phyloP scores from a whole-genome alignment of 2,888 invertebrate genomes.

The Digitonthophagus gazella region DNA sequence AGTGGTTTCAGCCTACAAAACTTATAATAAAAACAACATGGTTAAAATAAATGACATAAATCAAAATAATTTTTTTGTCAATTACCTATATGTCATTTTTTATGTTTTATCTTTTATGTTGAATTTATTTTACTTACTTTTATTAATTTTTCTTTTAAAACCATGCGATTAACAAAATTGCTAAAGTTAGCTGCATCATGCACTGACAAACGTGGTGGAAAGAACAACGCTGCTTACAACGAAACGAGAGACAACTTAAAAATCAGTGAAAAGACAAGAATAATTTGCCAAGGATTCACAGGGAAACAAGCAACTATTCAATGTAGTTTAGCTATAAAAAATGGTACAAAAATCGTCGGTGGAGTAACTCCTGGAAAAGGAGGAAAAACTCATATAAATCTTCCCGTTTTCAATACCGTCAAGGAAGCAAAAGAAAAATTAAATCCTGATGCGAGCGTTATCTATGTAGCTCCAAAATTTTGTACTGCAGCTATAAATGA shows the following conservation, averaged over 20 bases:
- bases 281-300: slow-evolving; percentile 79
- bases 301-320: slow-evolving; percentile 70
- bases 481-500: slow-evolving; percentile 72
- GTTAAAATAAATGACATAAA: too few species aligned
- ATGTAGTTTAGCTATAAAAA: slow-evolving; percentile 72
- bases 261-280: slow-evolving; percentile 58
- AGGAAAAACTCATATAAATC: slow-evolving; percentile 63
- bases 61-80: too few species aligned
- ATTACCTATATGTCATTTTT: too few species aligned
- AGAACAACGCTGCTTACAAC: neutral
- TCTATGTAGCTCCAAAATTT: slow-evolving; percentile 74
- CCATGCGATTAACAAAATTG: neutral
- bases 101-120: too few species aligned
- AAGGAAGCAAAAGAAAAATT: slow-evolving; percentile 65
- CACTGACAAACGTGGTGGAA: neutral
- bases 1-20: too few species aligned
- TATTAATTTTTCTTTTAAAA: too few species aligned
- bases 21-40: too few species aligned
- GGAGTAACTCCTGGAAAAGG: slow-evolving; percentile 79
- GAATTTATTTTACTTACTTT: too few species aligned
- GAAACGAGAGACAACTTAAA: slow-evolving; percentile 31
- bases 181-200: too few species aligned
- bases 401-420: slow-evolving; percentile 63
- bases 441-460: slow-evolving; percentile 68
- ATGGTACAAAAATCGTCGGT: slow-evolving; percentile 81